Evolutionary conservation across 2,113 vertebrate species (phyloP), one percentile per base, ranked within the genome.

Genomic region (Lepus europaeus): DNA sequence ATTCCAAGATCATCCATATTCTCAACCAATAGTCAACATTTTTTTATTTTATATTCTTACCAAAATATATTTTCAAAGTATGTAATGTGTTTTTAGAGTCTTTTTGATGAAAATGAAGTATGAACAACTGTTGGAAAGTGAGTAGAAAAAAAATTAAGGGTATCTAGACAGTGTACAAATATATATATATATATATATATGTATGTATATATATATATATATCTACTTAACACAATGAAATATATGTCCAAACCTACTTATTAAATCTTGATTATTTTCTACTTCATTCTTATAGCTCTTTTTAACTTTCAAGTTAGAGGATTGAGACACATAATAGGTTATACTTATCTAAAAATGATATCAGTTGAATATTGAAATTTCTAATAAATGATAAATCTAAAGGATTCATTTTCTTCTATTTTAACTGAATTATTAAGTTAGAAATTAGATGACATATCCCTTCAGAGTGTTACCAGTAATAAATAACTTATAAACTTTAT

Each of bases 381-480:
- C 19, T 53, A 80, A 74, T 9, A 76, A 87, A 88, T 78, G 23
- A 36, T 11, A 82, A 69, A 56, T 59, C 33, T 29, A 68, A 53
- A 22, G 9, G 2, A 59, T 77, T 49, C 9, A 8, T 93, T 13
- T 78, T 16, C 36, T 66, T 14, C 91, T 39, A 87, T 63, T 88
- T 84, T 45, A 45, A 45, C 45, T 6, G 45, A 85, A 91, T 95
- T 66, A 91, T 79, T 22, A 78, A 63, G 9, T n/a, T 80, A 68
- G 91, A 19, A 83, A 63, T 45, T 85, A 25, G 63, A 4, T 81
- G 29, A 25, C 23, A 3, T 80, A 25, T 80, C 79, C 20, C 33
- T 76, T 80, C 64, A 92, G 2, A 59, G 53, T 61, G 2, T 53
- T 45, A 51, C 85, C 20, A 68, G 66, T 68, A 39, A 89, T n/a